A percentile compares a stretch with the other conserved stretches of the same genome.
Conservation (phyloP, 2,888 invertebrate species). For the Lutraria lutraria region DNA sequence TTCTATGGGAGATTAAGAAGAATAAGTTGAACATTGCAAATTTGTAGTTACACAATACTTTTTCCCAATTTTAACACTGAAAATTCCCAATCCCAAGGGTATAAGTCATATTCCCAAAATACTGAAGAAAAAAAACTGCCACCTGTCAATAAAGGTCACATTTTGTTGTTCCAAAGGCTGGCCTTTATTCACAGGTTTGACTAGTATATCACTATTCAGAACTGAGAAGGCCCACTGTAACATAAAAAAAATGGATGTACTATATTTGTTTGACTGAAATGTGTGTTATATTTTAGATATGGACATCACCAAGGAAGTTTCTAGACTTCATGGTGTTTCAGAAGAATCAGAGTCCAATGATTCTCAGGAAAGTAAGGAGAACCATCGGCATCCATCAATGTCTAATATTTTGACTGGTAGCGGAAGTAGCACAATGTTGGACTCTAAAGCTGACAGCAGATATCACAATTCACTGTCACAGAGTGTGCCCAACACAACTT, state of each 20-base stretch:
- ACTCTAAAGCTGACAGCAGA: background rate
- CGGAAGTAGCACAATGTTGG: background rate
- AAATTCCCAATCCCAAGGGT: too few species aligned
- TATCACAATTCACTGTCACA: slow-evolving; percentile 38
- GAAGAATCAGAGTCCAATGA: background rate
- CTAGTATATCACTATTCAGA: background rate
- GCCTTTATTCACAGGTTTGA: too few species aligned
- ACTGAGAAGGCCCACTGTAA: background rate
- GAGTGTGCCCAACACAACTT: slow-evolving; percentile 39
- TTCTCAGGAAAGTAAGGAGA: slow-evolving; percentile 38
- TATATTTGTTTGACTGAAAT: background rate
- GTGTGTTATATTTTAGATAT: slow-evolving; percentile 20
- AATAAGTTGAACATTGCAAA: too few species aligned
- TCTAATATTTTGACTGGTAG: background rate
- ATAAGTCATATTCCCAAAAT: too few species aligned
- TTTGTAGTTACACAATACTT: too few species aligned
- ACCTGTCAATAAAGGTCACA: too few species aligned
- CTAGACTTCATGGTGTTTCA: background rate
- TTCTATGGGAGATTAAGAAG: too few species aligned
- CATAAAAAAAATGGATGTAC: background rate
- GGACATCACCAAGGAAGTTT: slow-evolving; percentile 17
- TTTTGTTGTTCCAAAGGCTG: too few species aligned
- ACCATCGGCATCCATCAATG: slow-evolving; percentile 14
- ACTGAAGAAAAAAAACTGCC: too few species aligned
- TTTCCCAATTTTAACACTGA: too few species aligned